Conservation (phyloP, 2,797 vertebrate species). For the Sebastes oblongus region DNA sequence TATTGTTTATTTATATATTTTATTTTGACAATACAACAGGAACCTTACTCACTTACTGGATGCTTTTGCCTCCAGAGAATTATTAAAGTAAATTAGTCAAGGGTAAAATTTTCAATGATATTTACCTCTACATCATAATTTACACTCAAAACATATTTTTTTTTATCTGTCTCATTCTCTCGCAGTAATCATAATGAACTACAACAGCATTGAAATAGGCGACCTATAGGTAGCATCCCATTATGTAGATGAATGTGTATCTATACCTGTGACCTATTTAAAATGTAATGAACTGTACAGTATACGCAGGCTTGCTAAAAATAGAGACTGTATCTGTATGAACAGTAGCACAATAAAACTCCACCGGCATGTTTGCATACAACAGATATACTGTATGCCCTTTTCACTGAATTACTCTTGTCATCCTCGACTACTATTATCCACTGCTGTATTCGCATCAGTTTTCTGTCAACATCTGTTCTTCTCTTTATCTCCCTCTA, state of each 20-base stretch:
- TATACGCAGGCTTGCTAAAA: not conserved
- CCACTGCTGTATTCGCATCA: not conserved
- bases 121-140: not conserved
- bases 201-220: not conserved
- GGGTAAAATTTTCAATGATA: not conserved
- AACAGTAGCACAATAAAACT: not conserved
- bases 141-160: not conserved
- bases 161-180: not conserved
- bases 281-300: not conserved
- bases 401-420: not conserved
- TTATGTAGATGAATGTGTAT: conserved; percentile 18
- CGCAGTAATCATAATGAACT: not conserved
- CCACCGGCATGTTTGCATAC: not conserved
- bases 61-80: not conserved
- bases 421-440: not conserved
- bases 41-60: not conserved
- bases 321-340: not conserved
- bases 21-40: not conserved
- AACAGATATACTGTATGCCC: not conserved
- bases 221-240: not conserved
- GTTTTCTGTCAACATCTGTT: not conserved
- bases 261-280: conserved; percentile 32
- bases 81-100: not conserved
- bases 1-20: too few relatives aligned
- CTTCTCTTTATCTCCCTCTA: not conserved